Evolutionary conservation across 1,140 invertebrate genomes (phyloP), one percentile per base, ranked within the genome.

Genomic region (Aporrectodea caliginosa): DNA sequence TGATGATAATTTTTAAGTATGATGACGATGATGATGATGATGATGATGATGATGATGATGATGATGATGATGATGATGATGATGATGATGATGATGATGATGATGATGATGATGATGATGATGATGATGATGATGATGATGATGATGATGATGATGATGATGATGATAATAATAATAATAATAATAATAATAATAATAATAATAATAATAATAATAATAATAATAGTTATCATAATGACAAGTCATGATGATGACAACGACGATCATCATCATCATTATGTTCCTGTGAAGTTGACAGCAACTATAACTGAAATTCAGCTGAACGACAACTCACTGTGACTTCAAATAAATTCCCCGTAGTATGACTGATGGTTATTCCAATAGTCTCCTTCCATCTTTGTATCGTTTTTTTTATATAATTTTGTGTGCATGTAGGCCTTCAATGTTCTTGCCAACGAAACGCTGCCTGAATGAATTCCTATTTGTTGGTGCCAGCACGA

Each of bases 41-140:
- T 27, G 58, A 68, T 27, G 58, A 68, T 68, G 58, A 16, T 27
- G 27, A 16, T 16, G 14, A 68, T 68, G 58, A 68, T 68, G 58
- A 27, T 68, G 58, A 68, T 27, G 58, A 68, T 27, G 58, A 68
- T 27, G 27, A 68, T 27, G 27, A 68, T 68, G 58, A 68, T 68
- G 58, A 68, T 68, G 58, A 68, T 68, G 58, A 68, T 68, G 58
- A 68, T 68, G 58, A 68, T 68, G 58, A 68, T 68, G 58, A 68
- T 68, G 58, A 27, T 68, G 58, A 68, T 16, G 58, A 68, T 68
- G 58, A 68, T 68, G 27, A 68, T 27, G 58, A 68, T 68, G 58
- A 68, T 68, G 58, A 68, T 68, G 58, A 68, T 27, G 58, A 68
- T 68, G 58, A 68, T 68, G 27, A 68, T 68, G 58, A 68, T 68